phyloP scores from a whole-genome alignment of 2,888 invertebrate species.

The Luperina nickerlii region DNA sequence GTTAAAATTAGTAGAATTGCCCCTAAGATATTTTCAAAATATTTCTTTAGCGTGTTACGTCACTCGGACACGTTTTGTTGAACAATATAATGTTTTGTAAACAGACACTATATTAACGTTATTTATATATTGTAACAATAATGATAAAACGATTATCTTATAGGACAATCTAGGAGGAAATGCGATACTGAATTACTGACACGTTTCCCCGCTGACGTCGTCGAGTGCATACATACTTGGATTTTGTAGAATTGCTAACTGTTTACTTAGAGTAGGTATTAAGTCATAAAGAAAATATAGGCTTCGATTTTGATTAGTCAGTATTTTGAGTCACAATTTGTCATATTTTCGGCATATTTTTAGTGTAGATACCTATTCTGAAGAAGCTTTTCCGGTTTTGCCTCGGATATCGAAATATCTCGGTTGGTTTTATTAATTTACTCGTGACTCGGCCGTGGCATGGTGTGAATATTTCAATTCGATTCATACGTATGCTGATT shows the following conservation, averaged over 20 bases:
- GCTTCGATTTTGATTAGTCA: conserved; percentile 20
- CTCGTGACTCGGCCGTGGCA: conserved; percentile 18
- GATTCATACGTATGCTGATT: conserved; percentile 41
- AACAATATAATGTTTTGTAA: conserved; percentile 35
- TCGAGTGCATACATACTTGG: conserved; percentile 30
- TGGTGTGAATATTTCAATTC: conserved; percentile 42
- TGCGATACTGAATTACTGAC: conserved; percentile 41
- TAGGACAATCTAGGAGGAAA: conserved; percentile 64
- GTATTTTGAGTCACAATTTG: conserved; percentile 19
- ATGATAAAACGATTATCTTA: conserved; percentile 53
- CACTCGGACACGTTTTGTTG: conserved; percentile 25
- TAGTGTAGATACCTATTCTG: neutral
- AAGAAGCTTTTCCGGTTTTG: conserved; percentile 23
- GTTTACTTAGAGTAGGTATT: conserved; percentile 21
- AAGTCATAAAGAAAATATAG: neutral
- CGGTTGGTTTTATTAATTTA: conserved; percentile 3
- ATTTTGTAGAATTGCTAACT: conserved; percentile 19
- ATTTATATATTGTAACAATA: conserved; percentile 27
- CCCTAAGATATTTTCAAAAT: conserved; percentile 21
- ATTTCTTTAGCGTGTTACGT: conserved; percentile 11
- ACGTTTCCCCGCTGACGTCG: conserved; percentile 46
- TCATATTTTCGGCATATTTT: neutral
- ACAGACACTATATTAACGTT: conserved; percentile 31
- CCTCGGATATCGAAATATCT: neutral
- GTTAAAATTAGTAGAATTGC: too few species aligned